Base-by-base conservation (phyloP, 2,113 vertebrate species). In the Melospiza georgiana region DNA sequence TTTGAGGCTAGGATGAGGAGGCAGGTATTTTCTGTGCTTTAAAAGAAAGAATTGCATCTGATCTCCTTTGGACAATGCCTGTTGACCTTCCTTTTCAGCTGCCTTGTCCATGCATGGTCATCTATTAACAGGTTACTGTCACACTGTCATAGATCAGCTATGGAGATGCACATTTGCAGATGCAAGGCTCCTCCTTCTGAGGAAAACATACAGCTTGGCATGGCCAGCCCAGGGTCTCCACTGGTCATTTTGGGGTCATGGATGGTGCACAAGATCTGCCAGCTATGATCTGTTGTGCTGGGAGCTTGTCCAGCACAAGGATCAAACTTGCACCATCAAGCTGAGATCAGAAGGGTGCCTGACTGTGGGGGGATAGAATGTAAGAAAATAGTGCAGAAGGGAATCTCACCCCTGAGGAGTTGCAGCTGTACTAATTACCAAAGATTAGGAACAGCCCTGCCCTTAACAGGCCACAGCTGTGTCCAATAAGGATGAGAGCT, bases 121-220 rank as follows among this genome's bases (percentile, higher is more conserved):
- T 8, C 13, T 27, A 0, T 16, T 37, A 7, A 12, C n/a, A 57
- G 27, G 18, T 82, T 21, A 23, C 37, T 52, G 23, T 33, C 1
- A 0, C 3, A 0, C 16, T 46, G 5, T n/a, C 84, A 57, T 24
- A 82, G 69, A 16, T 21, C 35, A 41, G 15, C 20, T 68, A 0
- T 37, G 15, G 35, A 59, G 13, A 31, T 65, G 24, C 44, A 61
- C 37, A 6, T 31, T 52, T 68, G 14, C 39, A 48, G 48, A 48
- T 62, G 35, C 31, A 84, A 37, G 44, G 18, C 54, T 77, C 39
- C 57, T 91, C 18, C 41, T 93, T 82, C 21, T 33, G 31, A 87
- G 41, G 49, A 49, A 68, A 87, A 12, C 0, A 15, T 63, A 68
- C 67, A 21, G 10, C 41, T 80, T 82, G 41, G 5, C 1, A 3